Base-by-base conservation (phyloP, 2,888 invertebrate genomes). In the Lasioglossum vierecki region DNA sequence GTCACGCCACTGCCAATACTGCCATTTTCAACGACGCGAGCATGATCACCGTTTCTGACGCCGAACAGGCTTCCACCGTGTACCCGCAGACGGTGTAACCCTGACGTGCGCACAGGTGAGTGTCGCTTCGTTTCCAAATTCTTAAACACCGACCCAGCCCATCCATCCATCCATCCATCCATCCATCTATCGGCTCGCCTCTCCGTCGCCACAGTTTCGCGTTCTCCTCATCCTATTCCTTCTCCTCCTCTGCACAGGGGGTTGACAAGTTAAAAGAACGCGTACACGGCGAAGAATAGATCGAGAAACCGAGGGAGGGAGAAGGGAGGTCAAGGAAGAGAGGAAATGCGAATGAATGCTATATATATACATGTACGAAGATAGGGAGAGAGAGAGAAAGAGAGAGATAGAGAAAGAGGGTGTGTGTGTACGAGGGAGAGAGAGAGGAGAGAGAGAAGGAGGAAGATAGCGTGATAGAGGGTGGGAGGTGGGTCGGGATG, bases 1-100 rank as follows among this genome's bases (percentile, higher is more conserved):
- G 74, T 53, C 84, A 85, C 79, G 86, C 79, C 91, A 91, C 90
- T 91, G 90, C 91, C 90, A 88, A 88, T 85, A 91, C 91, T 84
- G 88, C 88, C 90, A 90, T 91, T 89, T 44, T 80, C 70, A 81
- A 85, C 78, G 85, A 71, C 77, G 57, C 85, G 72, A 81, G 79
- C 82, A 70, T 68, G 79, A 79, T 82, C 71, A 76, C 83, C 73
- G 74, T 83, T 66, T 83, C 90, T 84, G 57, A 57, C 4, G 89
- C 87, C 89, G 87, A 77, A 70, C 83, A 88, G 89, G 82, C 88
- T 88, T 87, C 85, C 89, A 85, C 49, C 79, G 76, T 76, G 74
- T 78, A 35, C 71, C 78, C 68, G 66, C 84, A 30, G 74, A 86
- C 80, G 81, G 87, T 89, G 76, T 89, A 89, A 90, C 87, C 83